A percentile compares a stretch with the other conserved stretches of the same genome.
phyloP scores from a whole-genome alignment of 2,113 vertebrate species.

The Macrotis lagotis region DNA sequence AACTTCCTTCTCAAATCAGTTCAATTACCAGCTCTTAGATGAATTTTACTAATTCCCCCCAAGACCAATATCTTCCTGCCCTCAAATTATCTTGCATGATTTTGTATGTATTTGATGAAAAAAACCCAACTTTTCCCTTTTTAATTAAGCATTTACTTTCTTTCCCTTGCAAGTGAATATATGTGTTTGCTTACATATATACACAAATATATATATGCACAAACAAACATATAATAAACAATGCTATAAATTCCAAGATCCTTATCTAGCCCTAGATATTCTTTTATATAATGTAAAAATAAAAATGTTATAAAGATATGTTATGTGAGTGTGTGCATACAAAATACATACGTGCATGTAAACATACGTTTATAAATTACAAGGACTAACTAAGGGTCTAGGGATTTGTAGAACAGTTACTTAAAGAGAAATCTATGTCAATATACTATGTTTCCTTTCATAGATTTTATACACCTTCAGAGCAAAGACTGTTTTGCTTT shows the following conservation, averaged over 20 bases:
- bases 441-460: no score
- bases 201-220: neutral
- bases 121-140: neutral
- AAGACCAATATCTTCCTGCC: neutral
- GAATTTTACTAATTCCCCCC: neutral
- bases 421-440: no score
- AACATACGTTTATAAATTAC: no score
- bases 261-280: no score
- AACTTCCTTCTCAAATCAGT: neutral
- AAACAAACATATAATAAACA: neutral
- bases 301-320: no score
- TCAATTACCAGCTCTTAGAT: neutral
- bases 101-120: neutral
- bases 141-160: neutral
- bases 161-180: neutral
- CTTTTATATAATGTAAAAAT: no score
- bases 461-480: no score
- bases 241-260: neutral
- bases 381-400: no score
- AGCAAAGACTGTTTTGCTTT: no score
- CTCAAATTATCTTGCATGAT: neutral
- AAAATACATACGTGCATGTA: no score
- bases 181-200: neutral
- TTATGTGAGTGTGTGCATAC: no score
- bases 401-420: no score